A percentile compares a stretch with the other conserved stretches of the same genome.
These are phyloP conservation scores for Siderastrea radians DNA, from an alignment of 92 coral and sea anemone species.

Conservation along the genomic window DNA sequence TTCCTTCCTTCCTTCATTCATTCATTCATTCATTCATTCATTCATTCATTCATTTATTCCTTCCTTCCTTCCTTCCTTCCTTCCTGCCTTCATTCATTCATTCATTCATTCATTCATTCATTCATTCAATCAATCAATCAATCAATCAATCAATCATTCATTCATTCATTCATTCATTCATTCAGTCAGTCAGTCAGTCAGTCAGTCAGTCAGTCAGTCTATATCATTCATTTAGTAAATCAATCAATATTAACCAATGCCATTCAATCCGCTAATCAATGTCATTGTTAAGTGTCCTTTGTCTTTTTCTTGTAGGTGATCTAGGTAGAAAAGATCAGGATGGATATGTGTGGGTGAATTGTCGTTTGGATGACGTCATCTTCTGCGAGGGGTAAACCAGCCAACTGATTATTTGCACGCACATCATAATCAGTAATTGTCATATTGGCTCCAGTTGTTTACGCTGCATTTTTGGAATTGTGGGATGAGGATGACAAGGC, in stretches of 20 bases:
- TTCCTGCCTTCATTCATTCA: background rate
- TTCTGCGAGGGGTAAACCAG: background rate
- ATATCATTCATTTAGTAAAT: no score
- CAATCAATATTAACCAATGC: no score
- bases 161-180: no score
- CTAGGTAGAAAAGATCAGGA: background rate
- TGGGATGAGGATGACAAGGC: no score
- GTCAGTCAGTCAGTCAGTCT: no score
- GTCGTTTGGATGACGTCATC: background rate
- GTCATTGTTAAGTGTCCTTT: no score
- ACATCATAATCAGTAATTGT: background rate
- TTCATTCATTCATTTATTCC: background rate
- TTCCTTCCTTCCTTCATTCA: background rate
- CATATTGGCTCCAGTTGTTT: background rate
- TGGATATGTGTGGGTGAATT: background rate
- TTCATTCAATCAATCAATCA: no score
- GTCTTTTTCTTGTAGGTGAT: background rate
- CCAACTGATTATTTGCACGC: background rate
- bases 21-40: background rate
- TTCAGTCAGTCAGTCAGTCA: no score
- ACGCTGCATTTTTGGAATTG: no score
- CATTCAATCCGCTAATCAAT: no score
- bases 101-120: background rate
- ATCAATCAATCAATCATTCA: no score
- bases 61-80: slow-evolving; percentile 5